Percentiles rank a stretch among this genome's conserved stretches.
Evolutionary conservation across 2,113 vertebrate species (phyloP).

Genomic region (Pitta sordida): DNA sequence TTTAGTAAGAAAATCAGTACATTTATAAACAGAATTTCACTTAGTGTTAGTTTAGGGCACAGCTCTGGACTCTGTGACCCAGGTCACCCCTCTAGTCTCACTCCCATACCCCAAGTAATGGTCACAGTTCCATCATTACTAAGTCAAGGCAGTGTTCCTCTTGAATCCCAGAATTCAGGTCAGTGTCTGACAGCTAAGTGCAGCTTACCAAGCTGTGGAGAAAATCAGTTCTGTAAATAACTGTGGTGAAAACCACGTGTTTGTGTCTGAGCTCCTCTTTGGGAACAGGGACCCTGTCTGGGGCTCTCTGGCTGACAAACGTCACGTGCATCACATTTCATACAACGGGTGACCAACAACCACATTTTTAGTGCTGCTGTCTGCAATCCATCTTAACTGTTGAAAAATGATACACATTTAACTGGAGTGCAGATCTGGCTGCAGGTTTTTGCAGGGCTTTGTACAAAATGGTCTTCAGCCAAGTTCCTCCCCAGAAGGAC

Average conservation of each 20-base stretch:
- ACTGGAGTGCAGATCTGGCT: neutral
- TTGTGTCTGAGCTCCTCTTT: neutral
- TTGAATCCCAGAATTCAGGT: neutral
- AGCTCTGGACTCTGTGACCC: neutral
- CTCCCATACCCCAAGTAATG: neutral
- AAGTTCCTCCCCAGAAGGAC: slow-evolving; percentile 37
- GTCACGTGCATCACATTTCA: neutral
- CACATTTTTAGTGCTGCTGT: neutral
- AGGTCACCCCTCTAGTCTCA: slow-evolving; percentile 4
- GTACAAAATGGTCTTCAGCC: neutral
- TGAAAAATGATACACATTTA: slow-evolving; percentile 34
- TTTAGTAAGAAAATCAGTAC: neutral
- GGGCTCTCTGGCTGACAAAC: neutral
- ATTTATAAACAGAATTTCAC: neutral
- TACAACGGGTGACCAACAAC: neutral
- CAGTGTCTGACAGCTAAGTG: neutral
- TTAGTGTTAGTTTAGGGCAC: neutral
- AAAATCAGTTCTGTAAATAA: neutral
- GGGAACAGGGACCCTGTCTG: neutral
- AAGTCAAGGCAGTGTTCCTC: slow-evolving; percentile 1
- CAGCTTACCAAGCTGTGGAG: neutral
- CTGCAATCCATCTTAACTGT: slow-evolving; percentile 1
- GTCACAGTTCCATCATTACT: neutral
- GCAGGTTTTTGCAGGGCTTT: neutral
- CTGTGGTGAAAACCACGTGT: neutral